phyloP scores from a whole-genome alignment of 2,113 vertebrate species.

The Propithecus coquereli region DNA sequence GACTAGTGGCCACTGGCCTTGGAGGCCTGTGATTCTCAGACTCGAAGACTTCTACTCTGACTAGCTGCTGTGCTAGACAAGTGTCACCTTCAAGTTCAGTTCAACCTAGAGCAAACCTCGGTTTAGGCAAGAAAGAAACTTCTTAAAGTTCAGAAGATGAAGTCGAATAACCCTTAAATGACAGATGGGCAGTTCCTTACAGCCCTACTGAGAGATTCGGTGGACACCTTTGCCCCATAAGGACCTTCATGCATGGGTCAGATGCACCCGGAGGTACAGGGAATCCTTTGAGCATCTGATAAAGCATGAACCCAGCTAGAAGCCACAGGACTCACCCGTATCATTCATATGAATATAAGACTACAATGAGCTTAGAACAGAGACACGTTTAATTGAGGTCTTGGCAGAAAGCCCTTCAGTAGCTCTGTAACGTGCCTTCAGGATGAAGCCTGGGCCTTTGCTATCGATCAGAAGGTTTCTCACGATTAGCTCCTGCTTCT shows the following conservation, averaged over 20 bases:
- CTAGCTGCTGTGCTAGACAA: background rate
- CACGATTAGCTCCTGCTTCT: background rate
- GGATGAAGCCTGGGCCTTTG: background rate
- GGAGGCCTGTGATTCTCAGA: background rate
- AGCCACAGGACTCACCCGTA: background rate
- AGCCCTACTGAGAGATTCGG: background rate
- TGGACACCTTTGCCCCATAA: background rate
- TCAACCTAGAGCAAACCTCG: background rate
- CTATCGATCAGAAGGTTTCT: background rate
- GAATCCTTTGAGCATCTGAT: background rate
- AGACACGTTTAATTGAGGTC: background rate
- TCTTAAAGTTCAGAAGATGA: background rate
- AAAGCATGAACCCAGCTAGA: background rate
- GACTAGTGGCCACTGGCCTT: background rate
- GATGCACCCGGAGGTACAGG: rapidly evolving
- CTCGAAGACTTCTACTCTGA: background rate
- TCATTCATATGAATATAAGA: background rate
- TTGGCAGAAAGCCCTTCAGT: background rate
- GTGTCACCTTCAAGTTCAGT: background rate
- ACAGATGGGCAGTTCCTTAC: background rate
- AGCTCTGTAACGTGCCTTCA: background rate
- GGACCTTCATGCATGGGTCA: background rate
- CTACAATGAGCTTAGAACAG: background rate
- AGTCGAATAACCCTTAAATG: background rate
- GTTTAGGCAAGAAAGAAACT: background rate